Evolutionary conservation across 30 jellyfish, hydroid and myxozoan genomes (phyloP).

Genomic region (Nemopilema nomurai): DNA sequence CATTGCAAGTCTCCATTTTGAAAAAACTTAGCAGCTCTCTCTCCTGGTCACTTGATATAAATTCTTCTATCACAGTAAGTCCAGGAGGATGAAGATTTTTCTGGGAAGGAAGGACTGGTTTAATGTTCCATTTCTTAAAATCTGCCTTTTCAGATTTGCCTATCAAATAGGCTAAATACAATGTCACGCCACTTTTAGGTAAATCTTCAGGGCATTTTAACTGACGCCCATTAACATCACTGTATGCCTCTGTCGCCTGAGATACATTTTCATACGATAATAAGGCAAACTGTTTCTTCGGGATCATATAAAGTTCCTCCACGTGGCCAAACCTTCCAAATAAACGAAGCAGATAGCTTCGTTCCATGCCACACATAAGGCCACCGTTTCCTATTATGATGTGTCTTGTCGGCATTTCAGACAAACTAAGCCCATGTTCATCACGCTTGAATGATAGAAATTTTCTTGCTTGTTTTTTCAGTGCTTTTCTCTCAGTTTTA

Average conservation of each 20-base stretch:
- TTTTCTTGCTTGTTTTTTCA: constrained; percentile 77
- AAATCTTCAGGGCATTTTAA: constrained; percentile 21
- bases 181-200: constrained; percentile 16
- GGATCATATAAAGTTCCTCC: constrained; percentile 64
- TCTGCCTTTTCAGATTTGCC: not conserved
- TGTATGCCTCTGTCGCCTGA: constrained; percentile 57
- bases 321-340: constrained; percentile 73
- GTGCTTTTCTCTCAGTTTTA: constrained; percentile 68
- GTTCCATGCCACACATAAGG: constrained; percentile 74
- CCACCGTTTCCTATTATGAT: constrained; percentile 94
- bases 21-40: constrained; percentile 55
- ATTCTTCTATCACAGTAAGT: constrained; percentile 57
- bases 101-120: constrained; percentile 42
- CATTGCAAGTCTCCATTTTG: constrained; percentile 27
- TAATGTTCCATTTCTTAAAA: constrained; percentile 18
- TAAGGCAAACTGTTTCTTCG: constrained; percentile 77
- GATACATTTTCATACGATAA: constrained; percentile 40
- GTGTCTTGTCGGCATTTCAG: constrained; percentile 82
- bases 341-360: constrained; percentile 47
- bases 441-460: constrained; percentile 49
- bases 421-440: constrained; percentile 29
- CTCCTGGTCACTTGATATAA: constrained; percentile 63
- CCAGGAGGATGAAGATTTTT: constrained; percentile 66
- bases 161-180: constrained; percentile 56
- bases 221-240: constrained; percentile 55